Percentiles rank a stretch among this genome's conserved stretches.
phyloP scores from a whole-genome alignment of 2,888 invertebrate species.

The Brachypalpus laphriformis region DNA sequence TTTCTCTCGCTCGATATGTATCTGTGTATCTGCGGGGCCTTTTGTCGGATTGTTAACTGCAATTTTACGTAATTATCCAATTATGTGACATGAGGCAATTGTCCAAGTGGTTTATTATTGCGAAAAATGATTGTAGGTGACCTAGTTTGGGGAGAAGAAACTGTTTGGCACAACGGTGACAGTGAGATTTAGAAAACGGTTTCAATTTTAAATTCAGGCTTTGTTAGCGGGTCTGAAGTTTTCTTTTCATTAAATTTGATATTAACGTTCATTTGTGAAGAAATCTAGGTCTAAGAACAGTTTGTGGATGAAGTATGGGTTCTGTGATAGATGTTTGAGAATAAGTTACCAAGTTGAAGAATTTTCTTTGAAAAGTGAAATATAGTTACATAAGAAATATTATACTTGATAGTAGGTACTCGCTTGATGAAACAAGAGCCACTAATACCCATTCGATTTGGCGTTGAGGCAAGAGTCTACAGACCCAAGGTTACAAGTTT shows the following conservation, averaged over 20 bases:
- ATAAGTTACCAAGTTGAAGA: too few species aligned
- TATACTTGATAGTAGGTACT: too few species aligned
- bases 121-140: conserved; percentile 57
- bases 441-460: too few species aligned
- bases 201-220: conserved; percentile 45
- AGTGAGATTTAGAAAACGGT: conserved; percentile 63
- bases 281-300: conserved; percentile 42
- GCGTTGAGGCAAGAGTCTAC: too few species aligned
- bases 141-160: conserved; percentile 45
- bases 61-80: conserved; percentile 65
- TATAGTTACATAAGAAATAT: too few species aligned
- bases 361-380: too few species aligned
- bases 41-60: conserved; percentile 51
- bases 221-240: conserved; percentile 29
- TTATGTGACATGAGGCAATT: conserved; percentile 62
- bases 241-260: not conserved
- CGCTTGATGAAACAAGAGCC: too few species aligned
- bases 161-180: conserved; percentile 39
- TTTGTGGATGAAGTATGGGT: not conserved
- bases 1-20: conserved; percentile 27
- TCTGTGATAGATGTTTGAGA: too few species aligned
- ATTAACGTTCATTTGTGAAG: conserved; percentile 9
- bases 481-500: too few species aligned
- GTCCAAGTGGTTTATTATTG: conserved; percentile 40
- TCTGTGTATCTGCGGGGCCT: not conserved